Evolutionary conservation across 2,113 vertebrate species (phyloP), one percentile per base, ranked within the genome.

Genomic region (Arvicanthis niloticus): DNA sequence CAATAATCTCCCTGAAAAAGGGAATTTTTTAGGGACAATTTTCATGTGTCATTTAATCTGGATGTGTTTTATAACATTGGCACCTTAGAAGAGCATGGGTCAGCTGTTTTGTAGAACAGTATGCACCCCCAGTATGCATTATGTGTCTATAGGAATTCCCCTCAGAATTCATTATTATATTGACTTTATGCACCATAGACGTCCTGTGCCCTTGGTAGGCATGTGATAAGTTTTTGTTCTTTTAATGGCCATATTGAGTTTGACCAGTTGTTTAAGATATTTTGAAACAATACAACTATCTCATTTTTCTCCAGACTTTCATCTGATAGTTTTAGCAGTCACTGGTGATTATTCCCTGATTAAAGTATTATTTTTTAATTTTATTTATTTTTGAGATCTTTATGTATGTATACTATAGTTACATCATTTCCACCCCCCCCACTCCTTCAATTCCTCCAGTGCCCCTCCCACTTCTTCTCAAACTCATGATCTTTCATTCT

Each of bases 291-390:
- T 26, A 78, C 37, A 62, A 45, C 65, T 80, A 67, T 80, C 72
- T 87, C 42, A 48, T 58, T 80, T 51, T 7, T 40, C 24, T 34
- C 91, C 51, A 91, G 67, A 91, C 9, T 93, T 93, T 95, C 48
- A 72, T 73, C n/a, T 56, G 67, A 31, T 85, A 88, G 62, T 93
- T 92, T 90, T 90, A 89, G 24, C 34, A 75, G 56, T 15, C 73
- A 42, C 26, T n/a, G 19, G 70, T 65, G 13, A 65, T 81, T 96
- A 70, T 67, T 80, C 40, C 51, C 31, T 93, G 3, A 73, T 56
- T 81, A 17, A 88, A 31, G 67, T 88, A 51, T 85, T 77, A 80
- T 85, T 37, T 65, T 85, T 56, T 3, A 56, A 80, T 56, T 58
- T 15, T 56, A 58, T 58, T 58, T 40, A 24, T 40, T 82, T 82